Evolutionary conservation across 2,797 vertebrate species (phyloP), one percentile per base, ranked within the genome.

Genomic region (Paratrypauchen microcephalus): DNA sequence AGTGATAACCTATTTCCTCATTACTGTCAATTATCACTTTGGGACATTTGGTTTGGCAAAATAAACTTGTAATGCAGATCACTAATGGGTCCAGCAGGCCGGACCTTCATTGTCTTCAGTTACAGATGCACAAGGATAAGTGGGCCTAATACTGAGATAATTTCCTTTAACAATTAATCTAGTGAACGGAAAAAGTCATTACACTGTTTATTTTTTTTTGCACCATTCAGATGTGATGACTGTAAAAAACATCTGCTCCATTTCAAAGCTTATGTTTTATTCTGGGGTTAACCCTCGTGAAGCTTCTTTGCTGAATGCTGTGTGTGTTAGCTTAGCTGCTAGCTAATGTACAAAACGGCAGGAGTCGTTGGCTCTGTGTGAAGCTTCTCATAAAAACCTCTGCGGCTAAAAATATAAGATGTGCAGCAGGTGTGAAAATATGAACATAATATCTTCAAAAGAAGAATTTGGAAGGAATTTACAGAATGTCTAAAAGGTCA

Each of bases 221-320:
- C 52, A 21, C 32, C 23, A 3, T 3, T 47, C 68, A 13, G 54
- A 24, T 62, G 36, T 36, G 41, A 30, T 5, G 36, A 21, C 65
- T 70, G 28, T 58, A 39, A 60, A 60, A 67, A 61, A 63, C 52
- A 65, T 71, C 56, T 56, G 36, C 39, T 72, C 70, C 16, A 67
- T 58, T 58, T 70, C 32, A 68, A 30, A 45, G 26, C 63, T 23
- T 19, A 45, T 57, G 52, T 16, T 24, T 70, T 15, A 3, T 23
- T 60, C 7, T 65, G 45, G 26, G 59, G 66, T 71, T 41, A 75
- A 72, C 67, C 65, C 39, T 47, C 2, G 0, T 58, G 65, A 72
- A 54, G 41, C 55, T 19, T 11, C 28, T n/a, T 50, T 65, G 52
- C 36, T 28, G n/a, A 4, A n/a, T 11, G n/a, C 50, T 21, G 23